Base-by-base conservation (phyloP, 2,113 vertebrate genomes). In the Indicator maculatus region DNA sequence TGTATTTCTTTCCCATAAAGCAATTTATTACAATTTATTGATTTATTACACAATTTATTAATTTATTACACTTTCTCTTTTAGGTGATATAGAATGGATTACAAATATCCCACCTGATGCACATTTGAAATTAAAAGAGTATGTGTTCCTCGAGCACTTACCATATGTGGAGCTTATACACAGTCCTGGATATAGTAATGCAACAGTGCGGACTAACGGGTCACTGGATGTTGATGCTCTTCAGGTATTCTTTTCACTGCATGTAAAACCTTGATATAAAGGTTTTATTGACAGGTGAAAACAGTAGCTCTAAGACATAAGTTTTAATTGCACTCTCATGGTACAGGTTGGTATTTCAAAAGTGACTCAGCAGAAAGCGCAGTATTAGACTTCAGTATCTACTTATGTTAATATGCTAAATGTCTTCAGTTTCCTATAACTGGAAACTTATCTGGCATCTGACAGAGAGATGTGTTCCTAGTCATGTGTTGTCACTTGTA, bases 11-110 rank as follows among this genome's bases (percentile, higher is more conserved):
- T 77, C 56, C 27, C 9, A 28, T 33, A 33, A 71, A 70, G 16
- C 13, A 55, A 36, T 53, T 21, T 73, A n/a, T n/a, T n/a, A n/a
- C n/a, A n/a, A n/a, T n/a, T n/a, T n/a, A n/a, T n/a, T n/a, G n/a
- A n/a, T n/a, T n/a, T n/a, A n/a, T n/a, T n/a, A n/a, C n/a, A n/a
- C n/a, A n/a, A n/a, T n/a, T n/a, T n/a, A n/a, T n/a, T n/a, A 11
- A 76, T 66, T 64, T 77, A 20, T 76, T 79, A 8, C 2, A 6
- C 41, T 85, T 76, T 90, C 45, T 73, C 30, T 88, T 82, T 16
- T 77, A 97, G 97, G 96, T 83, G 93, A 80, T 44, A 93, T 96
- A 80, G 93, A 96, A 92, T 23, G 53, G 93, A 97, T 97, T 87
- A 95, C 50, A 83, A 63, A 47, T 67, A 86, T 96, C 47, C 94